phyloP scores from a whole-genome alignment of 2,888 invertebrate genomes.

The Polymixis flavicincta region DNA sequence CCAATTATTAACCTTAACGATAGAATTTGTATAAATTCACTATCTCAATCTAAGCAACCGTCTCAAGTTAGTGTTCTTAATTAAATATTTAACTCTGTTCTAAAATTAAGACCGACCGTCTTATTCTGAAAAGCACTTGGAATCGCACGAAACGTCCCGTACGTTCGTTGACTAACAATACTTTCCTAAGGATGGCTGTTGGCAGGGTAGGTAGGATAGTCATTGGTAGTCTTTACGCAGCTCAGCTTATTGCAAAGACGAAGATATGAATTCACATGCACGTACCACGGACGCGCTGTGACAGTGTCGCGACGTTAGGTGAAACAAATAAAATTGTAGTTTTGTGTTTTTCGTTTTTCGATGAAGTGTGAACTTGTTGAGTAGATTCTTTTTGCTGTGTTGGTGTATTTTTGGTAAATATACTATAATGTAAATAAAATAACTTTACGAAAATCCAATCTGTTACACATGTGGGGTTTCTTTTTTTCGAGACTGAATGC shows the following conservation, averaged over 20 bases:
- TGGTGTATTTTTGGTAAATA: background rate
- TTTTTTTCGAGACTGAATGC: no score
- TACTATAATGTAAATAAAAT: no score
- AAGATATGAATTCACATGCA: conserved; percentile 54
- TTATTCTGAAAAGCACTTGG: conserved; percentile 66
- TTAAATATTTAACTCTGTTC: conserved; percentile 76
- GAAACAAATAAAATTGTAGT: conserved; percentile 42
- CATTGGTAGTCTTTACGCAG: conserved; percentile 44
- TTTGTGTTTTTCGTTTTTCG: conserved; percentile 20
- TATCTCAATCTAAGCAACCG: conserved; percentile 59
- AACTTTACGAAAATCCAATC: background rate
- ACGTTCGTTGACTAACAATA: conserved; percentile 52
- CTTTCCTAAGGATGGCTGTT: background rate
- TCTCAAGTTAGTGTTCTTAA: conserved; percentile 73
- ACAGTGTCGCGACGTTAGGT: conserved; percentile 30
- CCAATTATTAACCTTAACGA: background rate
- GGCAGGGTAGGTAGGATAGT: background rate
- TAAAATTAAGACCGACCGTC: conserved; percentile 68
- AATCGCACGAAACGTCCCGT: conserved; percentile 27
- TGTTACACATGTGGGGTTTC: background rate
- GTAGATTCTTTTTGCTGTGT: background rate
- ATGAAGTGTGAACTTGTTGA: conserved; percentile 11
- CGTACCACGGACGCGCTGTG: conserved; percentile 39
- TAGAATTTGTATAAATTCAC: conserved; percentile 26
- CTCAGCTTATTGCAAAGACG: conserved; percentile 46